Conservation (phyloP, 2,113 vertebrate genomes). For the Siphamia tubifer region DNA sequence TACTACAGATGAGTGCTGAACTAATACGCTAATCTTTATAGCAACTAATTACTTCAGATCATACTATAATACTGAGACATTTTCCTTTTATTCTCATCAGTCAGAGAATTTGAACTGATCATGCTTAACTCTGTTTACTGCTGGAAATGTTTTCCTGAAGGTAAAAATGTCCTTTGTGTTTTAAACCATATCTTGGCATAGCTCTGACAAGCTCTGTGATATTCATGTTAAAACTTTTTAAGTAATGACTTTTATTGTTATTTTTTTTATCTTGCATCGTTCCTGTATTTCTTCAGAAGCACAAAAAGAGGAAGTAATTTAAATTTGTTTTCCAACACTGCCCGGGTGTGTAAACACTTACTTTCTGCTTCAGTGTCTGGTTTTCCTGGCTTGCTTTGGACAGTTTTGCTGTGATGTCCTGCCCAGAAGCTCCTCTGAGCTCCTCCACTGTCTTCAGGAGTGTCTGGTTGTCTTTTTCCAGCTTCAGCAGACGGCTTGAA, state of each 20-base stretch:
- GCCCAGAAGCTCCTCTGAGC: conserved; percentile 79
- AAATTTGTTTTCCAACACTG: neutral
- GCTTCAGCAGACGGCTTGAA: conserved; percentile 91
- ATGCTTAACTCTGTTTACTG: too few relatives aligned
- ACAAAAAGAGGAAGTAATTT: neutral
- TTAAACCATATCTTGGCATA: too few relatives aligned
- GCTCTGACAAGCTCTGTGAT: too few relatives aligned
- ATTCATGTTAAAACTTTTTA: too few relatives aligned
- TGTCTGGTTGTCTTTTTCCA: conserved; percentile 98
- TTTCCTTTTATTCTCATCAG: too few relatives aligned
- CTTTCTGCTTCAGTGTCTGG: conserved; percentile 89
- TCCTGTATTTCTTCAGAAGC: neutral
- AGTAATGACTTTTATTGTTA: too few relatives aligned
- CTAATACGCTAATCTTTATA: conserved; percentile 32
- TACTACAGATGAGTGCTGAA: conserved; percentile 23
- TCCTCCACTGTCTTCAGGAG: conserved; percentile 93
- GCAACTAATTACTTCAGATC: neutral
- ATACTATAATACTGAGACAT: neutral
- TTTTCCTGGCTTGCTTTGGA: conserved; percentile 90
- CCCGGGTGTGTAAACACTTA: conserved; percentile 47
- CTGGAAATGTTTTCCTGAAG: too few relatives aligned
- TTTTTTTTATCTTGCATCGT: too few relatives aligned
- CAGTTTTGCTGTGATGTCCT: conserved; percentile 81
- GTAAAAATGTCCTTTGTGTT: too few relatives aligned
- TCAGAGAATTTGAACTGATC: too few relatives aligned